These are phyloP conservation scores for Styela clava DNA, from an alignment of 23 tunicate species.

Conservation along the genomic window DNA sequence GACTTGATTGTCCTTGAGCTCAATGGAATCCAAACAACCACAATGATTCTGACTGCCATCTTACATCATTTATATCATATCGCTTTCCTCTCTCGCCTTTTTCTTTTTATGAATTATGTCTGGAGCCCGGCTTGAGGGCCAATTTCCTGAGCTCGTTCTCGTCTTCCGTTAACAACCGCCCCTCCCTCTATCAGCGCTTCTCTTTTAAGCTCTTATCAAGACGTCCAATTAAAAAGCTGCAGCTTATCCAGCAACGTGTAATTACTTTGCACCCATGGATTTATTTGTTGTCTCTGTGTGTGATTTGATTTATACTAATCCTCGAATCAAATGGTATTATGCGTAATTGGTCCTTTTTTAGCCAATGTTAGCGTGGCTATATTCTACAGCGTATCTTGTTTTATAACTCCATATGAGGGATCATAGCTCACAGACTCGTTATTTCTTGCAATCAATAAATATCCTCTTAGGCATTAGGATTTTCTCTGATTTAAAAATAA, in stretches of 20 bases:
- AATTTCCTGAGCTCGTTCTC: neutral
- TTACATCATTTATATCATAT: neutral
- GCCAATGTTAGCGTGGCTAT: too few species aligned
- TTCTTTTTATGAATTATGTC: neutral
- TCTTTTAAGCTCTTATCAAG: neutral
- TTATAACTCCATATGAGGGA: too few species aligned
- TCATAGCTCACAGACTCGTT: too few species aligned
- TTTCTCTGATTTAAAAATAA: too few species aligned
- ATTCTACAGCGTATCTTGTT: too few species aligned
- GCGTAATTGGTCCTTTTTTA: too few species aligned
- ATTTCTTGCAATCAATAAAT: too few species aligned
- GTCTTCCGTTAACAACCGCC: neutral
- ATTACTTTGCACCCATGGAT: neutral
- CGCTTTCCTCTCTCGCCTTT: neutral
- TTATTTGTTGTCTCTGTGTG: neutral
- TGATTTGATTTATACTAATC: neutral
- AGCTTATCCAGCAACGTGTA: neutral
- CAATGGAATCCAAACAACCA: neutral
- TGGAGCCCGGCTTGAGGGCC: slow-evolving; percentile 1
- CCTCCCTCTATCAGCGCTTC: neutral
- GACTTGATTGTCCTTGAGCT: neutral
- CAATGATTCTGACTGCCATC: neutral
- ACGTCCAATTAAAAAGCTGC: neutral
- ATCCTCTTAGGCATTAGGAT: too few species aligned
- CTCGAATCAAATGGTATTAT: too few species aligned